A percentile compares a stretch with the other conserved stretches of the same genome.
phyloP scores from a whole-genome alignment of 2,797 vertebrate species.

The Tenualosa ilisha region DNA sequence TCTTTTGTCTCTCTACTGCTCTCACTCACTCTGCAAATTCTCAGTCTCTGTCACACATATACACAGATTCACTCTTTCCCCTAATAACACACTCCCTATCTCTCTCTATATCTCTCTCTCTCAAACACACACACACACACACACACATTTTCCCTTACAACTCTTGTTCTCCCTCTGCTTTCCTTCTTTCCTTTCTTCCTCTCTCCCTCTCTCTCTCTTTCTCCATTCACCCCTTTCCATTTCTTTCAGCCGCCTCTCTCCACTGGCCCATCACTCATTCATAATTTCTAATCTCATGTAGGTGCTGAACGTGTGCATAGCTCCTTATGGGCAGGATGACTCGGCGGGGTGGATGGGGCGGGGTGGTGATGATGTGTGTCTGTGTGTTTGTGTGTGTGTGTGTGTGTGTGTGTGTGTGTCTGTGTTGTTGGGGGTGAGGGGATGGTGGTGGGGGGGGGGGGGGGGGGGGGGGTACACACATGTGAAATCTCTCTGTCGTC shows the following conservation, averaged over 20 bases:
- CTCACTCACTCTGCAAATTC: too few relatives aligned
- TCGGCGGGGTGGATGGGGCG: not conserved
- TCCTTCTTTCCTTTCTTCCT: not conserved
- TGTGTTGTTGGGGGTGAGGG: not conserved
- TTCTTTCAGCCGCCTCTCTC: not conserved
- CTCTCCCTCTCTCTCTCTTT: not conserved
- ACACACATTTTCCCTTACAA: too few relatives aligned
- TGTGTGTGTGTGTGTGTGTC: not conserved
- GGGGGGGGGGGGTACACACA: conserved; percentile 46
- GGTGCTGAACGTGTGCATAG: not conserved
- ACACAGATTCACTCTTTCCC: not conserved
- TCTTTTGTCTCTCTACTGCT: not conserved
- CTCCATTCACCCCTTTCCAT: not conserved
- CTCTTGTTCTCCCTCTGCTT: not conserved
- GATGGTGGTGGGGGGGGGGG: too few relatives aligned
- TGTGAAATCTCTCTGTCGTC: conserved; percentile 60
- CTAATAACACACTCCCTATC: not conserved
- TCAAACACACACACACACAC: not conserved
- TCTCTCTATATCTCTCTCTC: not conserved
- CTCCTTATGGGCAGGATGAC: not conserved
- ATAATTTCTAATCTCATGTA: not conserved
- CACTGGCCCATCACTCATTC: not conserved
- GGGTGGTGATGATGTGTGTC: not conserved
- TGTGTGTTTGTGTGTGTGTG: not conserved
- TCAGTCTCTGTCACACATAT: not conserved